A percentile compares a stretch with the other conserved stretches of the same genome.
Evolutionary conservation across 2,888 invertebrate species (phyloP).

Genomic region (Tetanocera ferruginea): DNA sequence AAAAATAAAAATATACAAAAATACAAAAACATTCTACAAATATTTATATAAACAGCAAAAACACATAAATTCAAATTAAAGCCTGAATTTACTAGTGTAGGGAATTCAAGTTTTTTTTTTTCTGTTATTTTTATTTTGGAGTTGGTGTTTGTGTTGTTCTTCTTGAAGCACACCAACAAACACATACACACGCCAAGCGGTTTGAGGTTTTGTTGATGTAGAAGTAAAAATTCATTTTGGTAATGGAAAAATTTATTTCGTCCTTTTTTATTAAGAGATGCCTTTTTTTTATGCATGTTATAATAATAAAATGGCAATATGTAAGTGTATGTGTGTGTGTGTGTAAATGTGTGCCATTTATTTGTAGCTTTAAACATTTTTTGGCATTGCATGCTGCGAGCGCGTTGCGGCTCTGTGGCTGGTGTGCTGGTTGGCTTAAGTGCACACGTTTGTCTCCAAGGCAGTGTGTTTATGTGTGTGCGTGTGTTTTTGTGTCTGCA

Average conservation of each 20-base stretch:
- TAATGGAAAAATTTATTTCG: conserved; percentile 31
- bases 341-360: neutral
- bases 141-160: neutral
- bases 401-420: neutral
- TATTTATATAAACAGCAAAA: neutral
- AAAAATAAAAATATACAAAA: conserved; percentile 1
- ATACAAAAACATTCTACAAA: neutral
- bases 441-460: neutral
- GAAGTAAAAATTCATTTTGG: conserved; percentile 35
- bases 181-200: neutral
- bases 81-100: conserved; percentile 7
- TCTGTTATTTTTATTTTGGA: neutral
- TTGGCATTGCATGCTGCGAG: neutral
- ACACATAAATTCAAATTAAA: conserved; percentile 29
- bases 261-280: neutral
- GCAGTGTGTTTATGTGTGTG: neutral
- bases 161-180: neutral
- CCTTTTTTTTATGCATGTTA: neutral
- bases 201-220: conserved; percentile 30
- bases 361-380: neutral
- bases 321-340: neutral
- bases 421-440: neutral
- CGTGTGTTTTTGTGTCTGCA: neutral
- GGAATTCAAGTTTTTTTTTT: neutral
- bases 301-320: neutral